phyloP scores from a whole-genome alignment of 1,140 invertebrate species.

The Odontomachus brunneus region DNA sequence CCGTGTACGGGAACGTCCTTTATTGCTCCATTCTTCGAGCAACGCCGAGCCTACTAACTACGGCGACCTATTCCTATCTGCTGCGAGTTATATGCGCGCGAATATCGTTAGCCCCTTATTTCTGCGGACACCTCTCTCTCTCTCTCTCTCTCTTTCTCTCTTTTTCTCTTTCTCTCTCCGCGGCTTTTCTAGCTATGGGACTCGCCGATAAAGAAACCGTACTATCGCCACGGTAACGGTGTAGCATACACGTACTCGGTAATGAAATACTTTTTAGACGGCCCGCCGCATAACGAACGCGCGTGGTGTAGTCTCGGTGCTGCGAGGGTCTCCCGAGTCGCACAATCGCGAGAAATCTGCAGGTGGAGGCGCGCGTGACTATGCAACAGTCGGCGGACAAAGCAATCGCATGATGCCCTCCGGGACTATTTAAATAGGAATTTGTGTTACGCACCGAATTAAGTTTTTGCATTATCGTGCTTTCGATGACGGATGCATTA shows the following conservation, averaged over 20 bases:
- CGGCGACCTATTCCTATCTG: conserved; percentile 67
- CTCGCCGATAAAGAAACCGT: conserved; percentile 69
- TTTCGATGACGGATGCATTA: conserved; percentile 31
- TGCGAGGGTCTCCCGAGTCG: conserved; percentile 19
- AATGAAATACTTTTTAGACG: conserved; percentile 56
- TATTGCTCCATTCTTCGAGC: conserved; percentile 76
- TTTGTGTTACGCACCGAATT: conserved; percentile 46
- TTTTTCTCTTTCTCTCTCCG: conserved; percentile 6
- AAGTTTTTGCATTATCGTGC: conserved; percentile 39
- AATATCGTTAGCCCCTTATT: conserved; percentile 74
- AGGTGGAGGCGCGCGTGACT: conserved; percentile 58
- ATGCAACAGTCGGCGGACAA: conserved; percentile 48
- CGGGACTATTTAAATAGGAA: conserved; percentile 57
- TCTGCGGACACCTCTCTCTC: conserved; percentile 41
- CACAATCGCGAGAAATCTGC: conserved; percentile 53
- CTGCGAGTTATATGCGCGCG: conserved; percentile 67
- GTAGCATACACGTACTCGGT: conserved; percentile 40
- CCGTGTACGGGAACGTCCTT: conserved; percentile 69
- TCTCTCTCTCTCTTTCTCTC: neutral
- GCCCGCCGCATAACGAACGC: conserved; percentile 35
- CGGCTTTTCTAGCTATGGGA: conserved; percentile 21
- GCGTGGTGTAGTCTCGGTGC: neutral
- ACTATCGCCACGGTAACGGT: conserved; percentile 63
- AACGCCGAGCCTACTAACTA: conserved; percentile 63
- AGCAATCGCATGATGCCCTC: conserved; percentile 49